Evolutionary conservation across 2,797 vertebrate species (phyloP), one percentile per base, ranked within the genome.

Genomic region (Pangasius krempfi): DNA sequence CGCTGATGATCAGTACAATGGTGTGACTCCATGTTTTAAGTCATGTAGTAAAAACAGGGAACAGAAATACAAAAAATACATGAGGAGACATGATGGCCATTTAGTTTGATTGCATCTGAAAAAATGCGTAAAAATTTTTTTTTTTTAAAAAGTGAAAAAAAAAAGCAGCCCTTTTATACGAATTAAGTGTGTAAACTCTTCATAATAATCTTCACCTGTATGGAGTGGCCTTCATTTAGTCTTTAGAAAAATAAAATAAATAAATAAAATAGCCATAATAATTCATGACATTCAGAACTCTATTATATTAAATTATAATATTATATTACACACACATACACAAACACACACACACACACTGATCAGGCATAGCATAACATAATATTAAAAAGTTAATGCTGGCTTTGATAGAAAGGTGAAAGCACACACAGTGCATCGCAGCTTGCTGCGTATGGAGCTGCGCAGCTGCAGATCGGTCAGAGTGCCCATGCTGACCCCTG

Each of bases 91-190:
- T 54, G 14, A 54, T 52, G 75, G n/a, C 22, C 44, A 76, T 16
- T 50, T n/a, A 7, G 47, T 78, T 66, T 10, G 9, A 20, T 13
- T 73, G 40, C 3, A 70, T 37, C 5, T 47, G 52, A 54, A 54
- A 54, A 54, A 54, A 47, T 44, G 44, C 7, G 0, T 44, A 44
- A 44, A 44, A 44, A n/a, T n/a, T 37, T 2, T 37, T 37, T 33
- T 33, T 33, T 33, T 33, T 33, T 33, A 1, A 33, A 33, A 33
- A 33, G 33, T 33, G 33, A 33, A 33, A 33, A 33, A 33, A n/a
- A 33, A 33, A 33, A 33, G 68, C 90, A 79, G 62, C n/a, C 10
- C 10, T 40, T 86, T 86, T 78, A 79, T 33, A 73, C 14, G 12
- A 52, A n/a, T 87, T 54, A 79, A 16, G 30, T 22, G 14, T 79